Conservation (phyloP, 2,113 vertebrate species). For the Laticauda colubrina region DNA sequence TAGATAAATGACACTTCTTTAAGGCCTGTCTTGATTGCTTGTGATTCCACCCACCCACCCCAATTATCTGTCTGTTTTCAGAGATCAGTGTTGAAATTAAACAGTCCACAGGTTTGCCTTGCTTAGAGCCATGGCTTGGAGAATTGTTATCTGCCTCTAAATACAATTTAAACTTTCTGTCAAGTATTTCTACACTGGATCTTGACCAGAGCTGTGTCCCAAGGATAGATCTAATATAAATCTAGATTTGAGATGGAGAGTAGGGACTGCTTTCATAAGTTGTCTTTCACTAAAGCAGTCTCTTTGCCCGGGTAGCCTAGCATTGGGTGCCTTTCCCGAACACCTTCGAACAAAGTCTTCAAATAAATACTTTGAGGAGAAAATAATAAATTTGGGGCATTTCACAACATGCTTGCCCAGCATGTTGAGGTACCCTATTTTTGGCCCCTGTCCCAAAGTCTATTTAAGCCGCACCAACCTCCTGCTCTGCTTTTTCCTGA, state of each 20-base stretch:
- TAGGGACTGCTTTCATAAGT: neutral
- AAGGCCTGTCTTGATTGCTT: neutral
- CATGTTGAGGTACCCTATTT: neutral
- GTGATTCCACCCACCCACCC: accelerated
- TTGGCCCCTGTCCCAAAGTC: neutral
- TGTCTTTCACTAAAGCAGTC: neutral
- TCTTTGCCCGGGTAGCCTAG: neutral
- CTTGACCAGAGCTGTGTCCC: neutral
- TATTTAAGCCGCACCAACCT: neutral
- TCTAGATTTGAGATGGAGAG: neutral
- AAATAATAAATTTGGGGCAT: neutral
- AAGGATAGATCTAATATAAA: neutral
- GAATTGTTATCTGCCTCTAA: neutral
- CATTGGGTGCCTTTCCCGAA: neutral
- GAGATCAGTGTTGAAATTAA: neutral
- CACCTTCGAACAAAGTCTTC: neutral
- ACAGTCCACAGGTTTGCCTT: neutral
- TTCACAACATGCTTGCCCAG: neutral
- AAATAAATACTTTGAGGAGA: neutral
- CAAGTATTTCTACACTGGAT: neutral
- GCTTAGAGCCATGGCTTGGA: neutral
- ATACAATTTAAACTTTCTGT: neutral
- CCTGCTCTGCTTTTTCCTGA: neutral
- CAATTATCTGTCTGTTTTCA: accelerated
- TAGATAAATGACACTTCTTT: neutral